Percentiles rank a stretch among this genome's conserved stretches.
These are phyloP conservation scores for Aelia acuminata DNA, from an alignment of 2,888 invertebrate species.

Conservation along the genomic window DNA sequence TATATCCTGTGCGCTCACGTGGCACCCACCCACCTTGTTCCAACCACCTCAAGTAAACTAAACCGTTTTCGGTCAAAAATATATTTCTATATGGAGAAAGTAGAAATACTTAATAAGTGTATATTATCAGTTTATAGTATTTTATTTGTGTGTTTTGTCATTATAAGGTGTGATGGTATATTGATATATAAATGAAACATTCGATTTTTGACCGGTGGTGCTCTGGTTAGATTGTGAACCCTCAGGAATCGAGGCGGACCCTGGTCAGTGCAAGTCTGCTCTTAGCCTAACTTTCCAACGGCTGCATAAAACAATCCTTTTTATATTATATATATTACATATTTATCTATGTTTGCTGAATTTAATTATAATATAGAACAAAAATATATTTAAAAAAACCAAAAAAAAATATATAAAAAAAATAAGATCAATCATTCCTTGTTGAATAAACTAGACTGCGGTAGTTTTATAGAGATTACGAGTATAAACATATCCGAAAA, in stretches of 20 bases:
- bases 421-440: conserved; percentile 66
- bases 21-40: conserved; percentile 59
- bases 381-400: conserved; percentile 51
- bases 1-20: conserved; percentile 53
- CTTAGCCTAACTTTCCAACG: background rate
- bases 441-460: conserved; percentile 65
- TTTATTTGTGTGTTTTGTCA: conserved; percentile 59
- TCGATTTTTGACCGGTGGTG: conserved; percentile 52
- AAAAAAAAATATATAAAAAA: no score
- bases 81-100: conserved; percentile 54
- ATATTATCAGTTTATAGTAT: conserved; percentile 58
- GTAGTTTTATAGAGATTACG: conserved; percentile 62
- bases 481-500: conserved; percentile 65
- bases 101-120: conserved; percentile 56
- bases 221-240: background rate
- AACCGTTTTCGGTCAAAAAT: conserved; percentile 57
- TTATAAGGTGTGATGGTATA: conserved; percentile 59
- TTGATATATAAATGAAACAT: conserved; percentile 42
- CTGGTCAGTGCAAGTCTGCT: background rate
- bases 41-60: conserved; percentile 57
- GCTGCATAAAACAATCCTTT: conserved; percentile 61
- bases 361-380: conserved; percentile 45
- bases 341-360: conserved; percentile 42
- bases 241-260: background rate
- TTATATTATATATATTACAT: conserved; percentile 53